Percentiles rank a stretch among this genome's conserved stretches.
Evolutionary conservation across 1,140 invertebrate genomes (phyloP).

Genomic region (Hesperophylax magnus): DNA sequence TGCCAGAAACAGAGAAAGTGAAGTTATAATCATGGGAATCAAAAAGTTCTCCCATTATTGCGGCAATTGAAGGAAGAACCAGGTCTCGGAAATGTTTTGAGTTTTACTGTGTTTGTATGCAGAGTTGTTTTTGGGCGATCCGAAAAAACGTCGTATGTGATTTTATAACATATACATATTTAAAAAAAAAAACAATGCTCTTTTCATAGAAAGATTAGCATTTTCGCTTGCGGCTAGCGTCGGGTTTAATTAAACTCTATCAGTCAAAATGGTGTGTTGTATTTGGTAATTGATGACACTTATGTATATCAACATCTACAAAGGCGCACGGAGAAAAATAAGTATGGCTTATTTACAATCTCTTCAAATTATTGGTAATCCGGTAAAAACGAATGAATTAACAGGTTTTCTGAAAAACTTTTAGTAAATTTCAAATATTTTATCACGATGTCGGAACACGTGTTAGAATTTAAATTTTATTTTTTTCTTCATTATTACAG

Average conservation of each 20-base stretch:
- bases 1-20: background rate
- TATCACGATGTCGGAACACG: no score
- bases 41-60: slow-evolving; percentile 6
- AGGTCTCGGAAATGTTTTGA: background rate
- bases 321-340: background rate
- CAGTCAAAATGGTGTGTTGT: no score
- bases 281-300: no score
- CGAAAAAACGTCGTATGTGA: background rate
- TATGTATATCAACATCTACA: no score
- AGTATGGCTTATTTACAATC: no score
- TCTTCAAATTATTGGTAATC: no score
- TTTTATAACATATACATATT: background rate
- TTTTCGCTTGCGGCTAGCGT: background rate
- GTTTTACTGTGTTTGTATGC: background rate
- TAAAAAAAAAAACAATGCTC: background rate
- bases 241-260: background rate
- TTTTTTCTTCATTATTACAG: no score
- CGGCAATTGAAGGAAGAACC: slow-evolving; percentile 19
- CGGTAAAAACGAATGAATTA: no score
- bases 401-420: no score
- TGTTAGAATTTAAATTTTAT: no score
- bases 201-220: background rate
- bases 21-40: slow-evolving; percentile 17
- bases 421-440: no score
- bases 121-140: background rate